phyloP scores from a whole-genome alignment of 2,888 invertebrate genomes.

The Galerucella calmariensis region DNA sequence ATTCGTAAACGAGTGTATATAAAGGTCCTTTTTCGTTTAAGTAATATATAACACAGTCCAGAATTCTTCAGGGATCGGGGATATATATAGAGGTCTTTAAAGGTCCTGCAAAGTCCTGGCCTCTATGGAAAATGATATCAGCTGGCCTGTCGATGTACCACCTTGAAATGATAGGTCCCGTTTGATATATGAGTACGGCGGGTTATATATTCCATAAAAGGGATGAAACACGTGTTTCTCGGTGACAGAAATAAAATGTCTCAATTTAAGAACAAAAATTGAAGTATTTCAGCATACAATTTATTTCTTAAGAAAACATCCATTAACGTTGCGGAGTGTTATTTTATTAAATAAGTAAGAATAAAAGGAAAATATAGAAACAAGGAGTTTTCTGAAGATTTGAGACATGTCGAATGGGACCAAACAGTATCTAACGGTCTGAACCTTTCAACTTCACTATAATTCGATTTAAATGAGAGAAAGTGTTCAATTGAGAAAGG shows the following conservation, averaged over 20 bases:
- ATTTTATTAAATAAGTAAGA: slow-evolving; percentile 2
- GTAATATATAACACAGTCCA: slow-evolving; percentile 46
- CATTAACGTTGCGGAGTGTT: neutral
- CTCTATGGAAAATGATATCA: slow-evolving; percentile 50
- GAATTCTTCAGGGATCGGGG: slow-evolving; percentile 47
- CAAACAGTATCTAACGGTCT: slow-evolving; percentile 43
- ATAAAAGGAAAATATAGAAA: slow-evolving; percentile 39
- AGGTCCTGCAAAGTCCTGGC: slow-evolving; percentile 39
- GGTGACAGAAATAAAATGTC: neutral
- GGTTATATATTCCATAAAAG: slow-evolving; percentile 65
- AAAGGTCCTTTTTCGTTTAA: slow-evolving; percentile 27
- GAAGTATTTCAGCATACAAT: neutral
- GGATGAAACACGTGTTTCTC: slow-evolving; percentile 10
- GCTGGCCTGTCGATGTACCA: slow-evolving; percentile 55
- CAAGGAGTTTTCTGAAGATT: slow-evolving; percentile 36
- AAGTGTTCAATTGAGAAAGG: slow-evolving; percentile 57
- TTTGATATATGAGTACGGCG: slow-evolving; percentile 63
- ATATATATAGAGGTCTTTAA: slow-evolving; percentile 31
- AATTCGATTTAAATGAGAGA: slow-evolving; percentile 66
- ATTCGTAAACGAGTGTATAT: slow-evolving; percentile 31
- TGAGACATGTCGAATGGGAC: slow-evolving; percentile 40
- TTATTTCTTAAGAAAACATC: neutral
- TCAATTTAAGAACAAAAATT: neutral
- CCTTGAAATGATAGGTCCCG: slow-evolving; percentile 64
- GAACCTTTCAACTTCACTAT: slow-evolving; percentile 63